phyloP scores from a whole-genome alignment of 2,113 vertebrate genomes.

The Turdus rufiventris region DNA sequence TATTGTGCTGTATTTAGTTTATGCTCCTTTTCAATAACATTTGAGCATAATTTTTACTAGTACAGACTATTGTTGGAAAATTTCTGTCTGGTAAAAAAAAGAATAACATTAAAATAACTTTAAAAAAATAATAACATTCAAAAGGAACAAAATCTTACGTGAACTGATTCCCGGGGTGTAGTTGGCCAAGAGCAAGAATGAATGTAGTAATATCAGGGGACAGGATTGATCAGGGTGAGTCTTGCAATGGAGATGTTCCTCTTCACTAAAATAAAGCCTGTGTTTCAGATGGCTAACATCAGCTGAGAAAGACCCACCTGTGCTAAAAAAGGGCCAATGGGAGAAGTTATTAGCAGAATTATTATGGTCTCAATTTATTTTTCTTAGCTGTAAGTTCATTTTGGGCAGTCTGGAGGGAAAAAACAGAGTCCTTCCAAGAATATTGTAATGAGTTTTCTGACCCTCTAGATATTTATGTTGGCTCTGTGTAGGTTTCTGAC shows the following conservation, averaged over 20 bases:
- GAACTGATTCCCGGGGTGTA: background rate
- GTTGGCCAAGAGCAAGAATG: accelerated
- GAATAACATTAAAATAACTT: background rate
- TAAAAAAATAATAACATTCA: background rate
- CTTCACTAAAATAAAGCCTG: background rate
- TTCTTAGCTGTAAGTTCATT: background rate
- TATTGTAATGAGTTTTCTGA: background rate
- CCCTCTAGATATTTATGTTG: background rate
- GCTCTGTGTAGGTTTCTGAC: background rate
- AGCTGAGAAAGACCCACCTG: background rate
- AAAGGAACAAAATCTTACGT: background rate
- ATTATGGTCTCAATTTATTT: background rate
- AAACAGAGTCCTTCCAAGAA: background rate
- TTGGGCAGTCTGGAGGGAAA: background rate
- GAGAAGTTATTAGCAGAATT: background rate
- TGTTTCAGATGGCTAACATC: background rate
- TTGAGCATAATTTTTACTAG: background rate
- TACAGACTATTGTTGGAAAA: background rate
- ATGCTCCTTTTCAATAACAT: background rate
- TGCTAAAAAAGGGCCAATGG: background rate
- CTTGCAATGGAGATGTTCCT: background rate
- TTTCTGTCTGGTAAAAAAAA: background rate
- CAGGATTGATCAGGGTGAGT: background rate
- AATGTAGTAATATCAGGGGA: background rate
- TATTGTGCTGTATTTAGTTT: background rate